A percentile compares a stretch with the other conserved stretches of the same genome.
phyloP scores from a whole-genome alignment of 2,797 vertebrate genomes.

The Hypotaenidia philippensis region DNA sequence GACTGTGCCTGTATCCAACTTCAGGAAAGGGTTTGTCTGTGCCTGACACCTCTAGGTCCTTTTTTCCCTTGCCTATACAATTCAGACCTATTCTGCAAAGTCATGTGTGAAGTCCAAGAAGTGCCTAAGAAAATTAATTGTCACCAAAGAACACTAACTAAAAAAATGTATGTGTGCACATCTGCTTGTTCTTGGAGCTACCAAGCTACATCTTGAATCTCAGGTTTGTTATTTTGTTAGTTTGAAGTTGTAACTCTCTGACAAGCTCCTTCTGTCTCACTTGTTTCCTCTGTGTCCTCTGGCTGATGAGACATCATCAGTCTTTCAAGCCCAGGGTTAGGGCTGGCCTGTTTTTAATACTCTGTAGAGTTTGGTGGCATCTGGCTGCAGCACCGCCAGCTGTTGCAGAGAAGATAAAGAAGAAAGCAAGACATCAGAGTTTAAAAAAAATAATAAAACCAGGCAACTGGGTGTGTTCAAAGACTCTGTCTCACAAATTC shows the following conservation, averaged over 20 bases:
- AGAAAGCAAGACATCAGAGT: constrained; percentile 15
- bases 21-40: neutral
- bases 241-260: neutral
- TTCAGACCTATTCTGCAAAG: neutral
- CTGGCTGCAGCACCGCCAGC: constrained; percentile 46
- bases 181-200: neutral
- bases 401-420: constrained; percentile 38
- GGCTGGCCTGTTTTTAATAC: constrained; percentile 34
- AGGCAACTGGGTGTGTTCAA: neutral
- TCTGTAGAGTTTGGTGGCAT: constrained; percentile 32
- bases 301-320: constrained; percentile 11
- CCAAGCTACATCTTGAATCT: neutral
- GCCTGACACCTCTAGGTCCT: neutral
- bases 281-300: constrained; percentile 10
- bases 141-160: neutral
- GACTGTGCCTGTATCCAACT: neutral
- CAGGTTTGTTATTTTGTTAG: constrained; percentile 8
- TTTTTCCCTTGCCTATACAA: neutral
- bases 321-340: constrained; percentile 29
- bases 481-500: neutral
- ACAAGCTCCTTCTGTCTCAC: constrained; percentile 51
- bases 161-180: neutral
- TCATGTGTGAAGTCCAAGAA: neutral
- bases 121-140: neutral
- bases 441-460: neutral